Conservation (phyloP, 2,113 vertebrate species). For the Puntigrus tetrazona region DNA sequence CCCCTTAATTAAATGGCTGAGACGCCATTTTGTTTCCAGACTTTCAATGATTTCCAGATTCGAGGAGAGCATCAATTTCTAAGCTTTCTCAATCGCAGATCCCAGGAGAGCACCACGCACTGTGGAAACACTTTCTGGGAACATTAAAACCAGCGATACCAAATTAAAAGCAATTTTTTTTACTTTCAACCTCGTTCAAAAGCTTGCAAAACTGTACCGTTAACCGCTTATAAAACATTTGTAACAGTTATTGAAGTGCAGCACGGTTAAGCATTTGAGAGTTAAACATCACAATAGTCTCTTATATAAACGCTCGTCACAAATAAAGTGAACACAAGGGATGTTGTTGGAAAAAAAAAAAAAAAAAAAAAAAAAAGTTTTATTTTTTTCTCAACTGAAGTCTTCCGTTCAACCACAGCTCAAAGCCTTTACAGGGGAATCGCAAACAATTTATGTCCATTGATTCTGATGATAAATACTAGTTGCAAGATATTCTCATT, state of each 20-base stretch:
- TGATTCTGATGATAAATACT: conserved; percentile 48
- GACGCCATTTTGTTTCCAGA: conserved; percentile 53
- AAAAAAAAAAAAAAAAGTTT: conserved; percentile 68
- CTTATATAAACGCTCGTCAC: neutral
- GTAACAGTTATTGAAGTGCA: neutral
- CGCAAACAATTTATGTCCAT: conserved; percentile 65
- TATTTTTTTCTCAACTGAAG: conserved; percentile 68
- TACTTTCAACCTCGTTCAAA: neutral
- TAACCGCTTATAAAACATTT: neutral
- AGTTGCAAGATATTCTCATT: conserved; percentile 72
- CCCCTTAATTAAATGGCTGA: conserved; percentile 28
- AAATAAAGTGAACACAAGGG: conserved; percentile 52
- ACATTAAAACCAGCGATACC: conserved; percentile 3
- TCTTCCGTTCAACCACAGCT: conserved; percentile 60
- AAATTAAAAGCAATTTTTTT: neutral
- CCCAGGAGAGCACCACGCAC: neutral
- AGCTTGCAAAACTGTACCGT: neutral
- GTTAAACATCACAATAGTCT: neutral
- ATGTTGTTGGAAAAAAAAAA: conserved; percentile 68
- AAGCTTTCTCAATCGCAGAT: neutral
- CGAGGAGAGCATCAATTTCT: neutral
- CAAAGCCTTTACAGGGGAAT: conserved; percentile 62
- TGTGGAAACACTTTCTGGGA: neutral
- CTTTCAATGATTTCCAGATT: conserved; percentile 42
- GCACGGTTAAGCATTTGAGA: neutral